Percentiles rank a stretch among this genome's conserved stretches.
Evolutionary conservation across 1,140 invertebrate species (phyloP).

Genomic region (Solen grandis): DNA sequence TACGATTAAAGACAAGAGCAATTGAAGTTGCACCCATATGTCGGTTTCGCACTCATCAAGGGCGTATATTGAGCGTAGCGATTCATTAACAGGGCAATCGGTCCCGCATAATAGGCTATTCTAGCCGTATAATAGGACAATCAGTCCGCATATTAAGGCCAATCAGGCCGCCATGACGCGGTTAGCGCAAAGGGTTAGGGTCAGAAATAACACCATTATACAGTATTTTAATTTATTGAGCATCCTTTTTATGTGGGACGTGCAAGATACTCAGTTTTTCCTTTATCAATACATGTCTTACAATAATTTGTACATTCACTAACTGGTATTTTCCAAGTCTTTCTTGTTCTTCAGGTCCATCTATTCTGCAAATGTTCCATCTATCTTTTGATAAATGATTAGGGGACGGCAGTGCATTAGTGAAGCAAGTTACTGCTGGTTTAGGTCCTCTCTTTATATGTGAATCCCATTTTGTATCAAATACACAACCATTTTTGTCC

Average conservation of each 20-base stretch:
- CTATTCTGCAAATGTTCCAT: conserved; percentile 9
- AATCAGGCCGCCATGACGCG: conserved; percentile 3
- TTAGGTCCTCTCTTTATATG: conserved; percentile 9
- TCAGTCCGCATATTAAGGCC: conserved; percentile 12
- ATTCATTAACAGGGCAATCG: conserved; percentile 16
- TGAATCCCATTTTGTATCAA: conserved; percentile 10
- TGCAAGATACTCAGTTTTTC: conserved; percentile 3
- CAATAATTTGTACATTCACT: conserved; percentile 1
- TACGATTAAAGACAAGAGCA: conserved; percentile 6
- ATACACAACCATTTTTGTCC: conserved; percentile 8
- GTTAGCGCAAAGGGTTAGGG: conserved; percentile 11
- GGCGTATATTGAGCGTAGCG: conserved; percentile 5
- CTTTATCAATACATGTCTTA: conserved; percentile 17
- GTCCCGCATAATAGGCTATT: not conserved
- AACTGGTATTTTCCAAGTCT: conserved; percentile 16
- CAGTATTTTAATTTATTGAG: conserved; percentile 15
- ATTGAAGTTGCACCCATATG: conserved; percentile 6
- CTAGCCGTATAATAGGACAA: conserved; percentile 8
- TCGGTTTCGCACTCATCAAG: conserved; percentile 11
- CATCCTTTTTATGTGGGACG: conserved; percentile 8
- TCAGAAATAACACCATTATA: conserved; percentile 5
- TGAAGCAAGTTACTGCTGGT: conserved; percentile 3
- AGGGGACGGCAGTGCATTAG: conserved; percentile 3
- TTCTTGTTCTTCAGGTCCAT: conserved; percentile 15
- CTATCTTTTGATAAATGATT: conserved; percentile 11